Base-by-base conservation (phyloP, 2,888 invertebrate genomes). In the Dryobota labecula region DNA sequence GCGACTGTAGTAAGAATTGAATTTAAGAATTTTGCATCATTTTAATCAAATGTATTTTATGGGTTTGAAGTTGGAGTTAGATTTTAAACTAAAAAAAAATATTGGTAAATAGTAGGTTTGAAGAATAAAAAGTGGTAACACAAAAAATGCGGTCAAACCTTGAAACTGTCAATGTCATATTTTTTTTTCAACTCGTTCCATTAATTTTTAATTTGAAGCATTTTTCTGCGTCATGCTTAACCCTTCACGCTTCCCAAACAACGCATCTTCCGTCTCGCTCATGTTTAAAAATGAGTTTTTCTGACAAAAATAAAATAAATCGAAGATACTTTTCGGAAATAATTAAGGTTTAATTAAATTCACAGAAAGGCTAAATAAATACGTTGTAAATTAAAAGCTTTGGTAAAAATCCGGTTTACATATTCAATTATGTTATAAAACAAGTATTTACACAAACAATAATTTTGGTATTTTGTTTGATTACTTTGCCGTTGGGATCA, bases 171-270 rank as follows among this genome's bases (percentile, higher is more conserved):
- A 81, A 57, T 71, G 67, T 70, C 66, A 74, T 15, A 11, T 30
- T 43, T 82, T 67, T 79, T 76, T 83, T 68, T 53, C 18, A 53
- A 62, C 5, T 57, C 72, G 69, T 76, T 83, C 76, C 76, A 63
- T 60, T 74, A 58, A 20, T 74, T 84, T 84, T 83, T 73, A 72
- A 80, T 76, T 74, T 84, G 61, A 51, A 82, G 84, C 85, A 84
- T 85, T 84, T 84, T 85, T 84, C 67, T 54, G 0, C 8, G 73
- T 61, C 61, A 76, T 72, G 82, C 43, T 24, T 24, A 38, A 15
- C 80, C 58, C 51, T 51, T 85, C 67, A 9, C 73, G 51, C 85
- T 33, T 24, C 13, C 0, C 0, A 5, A 58, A 61, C 9, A 45
- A 61, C 30, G 49, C 0, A 80, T 84, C 36, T 73, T 27, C 20